phyloP scores from a whole-genome alignment of 1,140 invertebrate species.

The Globodera ellingtonae region DNA sequence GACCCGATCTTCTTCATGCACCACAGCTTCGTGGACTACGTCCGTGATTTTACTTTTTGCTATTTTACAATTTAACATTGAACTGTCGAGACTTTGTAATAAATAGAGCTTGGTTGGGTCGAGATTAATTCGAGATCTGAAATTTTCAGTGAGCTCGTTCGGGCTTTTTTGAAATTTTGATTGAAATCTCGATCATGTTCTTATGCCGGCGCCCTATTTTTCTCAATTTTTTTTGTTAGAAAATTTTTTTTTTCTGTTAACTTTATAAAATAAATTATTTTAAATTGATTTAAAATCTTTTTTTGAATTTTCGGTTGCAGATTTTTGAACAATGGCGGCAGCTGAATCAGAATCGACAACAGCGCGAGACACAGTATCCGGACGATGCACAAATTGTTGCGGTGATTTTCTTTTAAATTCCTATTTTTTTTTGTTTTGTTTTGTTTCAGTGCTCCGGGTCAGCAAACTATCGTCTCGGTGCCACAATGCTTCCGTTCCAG shows the following conservation, averaged over 20 bases:
- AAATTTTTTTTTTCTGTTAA: no score
- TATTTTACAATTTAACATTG: no score
- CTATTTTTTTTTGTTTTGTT: neutral
- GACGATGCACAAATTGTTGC: conserved; percentile 3
- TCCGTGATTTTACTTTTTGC: conserved; percentile 29
- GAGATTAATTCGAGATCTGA: no score
- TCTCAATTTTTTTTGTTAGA: no score
- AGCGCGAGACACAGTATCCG: conserved; percentile 6
- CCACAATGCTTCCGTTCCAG: conserved; percentile 56
- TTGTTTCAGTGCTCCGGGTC: conserved; percentile 29
- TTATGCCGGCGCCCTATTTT: no score
- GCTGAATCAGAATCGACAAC: neutral
- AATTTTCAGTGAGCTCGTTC: no score
- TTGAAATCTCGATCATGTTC: no score
- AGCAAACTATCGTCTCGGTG: conserved; percentile 51
- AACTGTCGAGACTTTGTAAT: no score
- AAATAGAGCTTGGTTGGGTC: no score
- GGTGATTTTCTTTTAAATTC: neutral
- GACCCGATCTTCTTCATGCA: conserved; percentile 60
- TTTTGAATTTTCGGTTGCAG: neutral
- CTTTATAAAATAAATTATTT: no score
- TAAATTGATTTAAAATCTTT: neutral
- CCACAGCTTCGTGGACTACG: conserved; percentile 65
- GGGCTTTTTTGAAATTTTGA: no score
- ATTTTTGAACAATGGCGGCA: conserved; percentile 17